Evolutionary conservation across 2,888 invertebrate species (phyloP).

Genomic region (Synanthedon vespiformis): DNA sequence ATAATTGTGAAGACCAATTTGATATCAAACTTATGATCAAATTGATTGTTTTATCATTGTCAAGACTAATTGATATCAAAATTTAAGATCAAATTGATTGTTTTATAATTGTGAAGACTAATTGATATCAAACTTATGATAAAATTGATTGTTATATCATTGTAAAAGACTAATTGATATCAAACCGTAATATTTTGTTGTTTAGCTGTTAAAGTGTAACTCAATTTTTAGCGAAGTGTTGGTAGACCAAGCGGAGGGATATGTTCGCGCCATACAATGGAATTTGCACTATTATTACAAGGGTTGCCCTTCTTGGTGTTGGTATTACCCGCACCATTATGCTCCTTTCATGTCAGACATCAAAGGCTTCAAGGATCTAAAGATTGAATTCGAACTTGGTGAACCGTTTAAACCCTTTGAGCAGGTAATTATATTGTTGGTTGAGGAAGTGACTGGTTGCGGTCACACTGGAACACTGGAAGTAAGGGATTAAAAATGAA

Average conservation of each 20-base stretch:
- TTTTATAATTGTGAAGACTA: no score
- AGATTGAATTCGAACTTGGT: slow-evolving; percentile 86
- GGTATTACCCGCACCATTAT: slow-evolving; percentile 98
- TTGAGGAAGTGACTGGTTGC: no score
- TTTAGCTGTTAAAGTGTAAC: background rate
- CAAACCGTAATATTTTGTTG: background rate
- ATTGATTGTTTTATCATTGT: background rate
- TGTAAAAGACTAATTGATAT: no score
- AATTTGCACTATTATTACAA: slow-evolving; percentile 96
- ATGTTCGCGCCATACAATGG: slow-evolving; percentile 96
- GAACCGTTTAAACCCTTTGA: slow-evolving; percentile 93
- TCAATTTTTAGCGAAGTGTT: slow-evolving; percentile 75
- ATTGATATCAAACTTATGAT: no score
- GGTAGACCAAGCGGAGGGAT: slow-evolving; percentile 85
- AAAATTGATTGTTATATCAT: no score
- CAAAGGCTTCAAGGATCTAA: slow-evolving; percentile 79
- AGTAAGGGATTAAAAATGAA: slow-evolving; percentile 52
- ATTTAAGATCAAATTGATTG: no score
- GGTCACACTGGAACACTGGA: slow-evolving; percentile 29
- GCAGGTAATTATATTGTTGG: slow-evolving; percentile 64
- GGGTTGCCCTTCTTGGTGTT: slow-evolving; percentile 97
- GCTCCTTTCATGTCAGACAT: slow-evolving; percentile 97
- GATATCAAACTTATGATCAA: no score
- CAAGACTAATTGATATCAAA: no score
- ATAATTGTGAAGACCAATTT: no score